Percentiles rank a stretch among this genome's conserved stretches.
Evolutionary conservation across 2,888 invertebrate genomes (phyloP).

Genomic region (Thumatha senex): DNA sequence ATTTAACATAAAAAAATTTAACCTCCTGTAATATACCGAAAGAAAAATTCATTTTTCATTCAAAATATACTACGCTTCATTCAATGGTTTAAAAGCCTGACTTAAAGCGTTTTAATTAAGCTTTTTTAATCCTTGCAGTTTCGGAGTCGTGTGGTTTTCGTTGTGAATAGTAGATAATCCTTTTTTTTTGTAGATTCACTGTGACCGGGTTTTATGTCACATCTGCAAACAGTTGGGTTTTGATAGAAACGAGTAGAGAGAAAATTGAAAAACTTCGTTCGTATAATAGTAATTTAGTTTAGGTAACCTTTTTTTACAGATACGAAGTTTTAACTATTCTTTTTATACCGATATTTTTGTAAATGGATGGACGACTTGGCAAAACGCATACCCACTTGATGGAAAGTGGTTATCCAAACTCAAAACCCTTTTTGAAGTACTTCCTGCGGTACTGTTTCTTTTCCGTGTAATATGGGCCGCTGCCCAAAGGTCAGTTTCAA

Average conservation of each 20-base stretch:
- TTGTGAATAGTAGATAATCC: not conserved
- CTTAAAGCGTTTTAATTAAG: constrained; percentile 34
- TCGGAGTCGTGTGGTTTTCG: constrained; percentile 16
- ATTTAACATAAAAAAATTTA: not conserved
- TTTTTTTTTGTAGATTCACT: constrained; percentile 1
- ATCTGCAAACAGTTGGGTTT: not conserved
- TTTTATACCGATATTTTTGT: too few relatives aligned
- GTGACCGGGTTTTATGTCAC: not conserved
- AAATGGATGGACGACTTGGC: too few relatives aligned
- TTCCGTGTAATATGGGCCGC: too few relatives aligned
- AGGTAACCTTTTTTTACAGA: too few relatives aligned
- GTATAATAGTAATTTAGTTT: too few relatives aligned
- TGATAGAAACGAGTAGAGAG: not conserved
- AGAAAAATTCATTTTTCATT: constrained; percentile 23
- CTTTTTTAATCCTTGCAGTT: constrained; percentile 20
- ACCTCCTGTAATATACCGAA: constrained; percentile 6
- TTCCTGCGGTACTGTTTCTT: too few relatives aligned
- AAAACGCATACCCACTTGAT: too few relatives aligned
- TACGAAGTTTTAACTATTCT: too few relatives aligned
- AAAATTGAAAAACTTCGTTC: not conserved
- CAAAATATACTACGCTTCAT: constrained; percentile 9
- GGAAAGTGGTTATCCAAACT: too few relatives aligned
- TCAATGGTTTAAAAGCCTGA: constrained; percentile 20
- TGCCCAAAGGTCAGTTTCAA: too few relatives aligned
- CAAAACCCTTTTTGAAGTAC: too few relatives aligned